These are phyloP conservation scores for Conus ventricosus DNA, from an alignment of 1,140 invertebrate species.

Conservation along the genomic window DNA sequence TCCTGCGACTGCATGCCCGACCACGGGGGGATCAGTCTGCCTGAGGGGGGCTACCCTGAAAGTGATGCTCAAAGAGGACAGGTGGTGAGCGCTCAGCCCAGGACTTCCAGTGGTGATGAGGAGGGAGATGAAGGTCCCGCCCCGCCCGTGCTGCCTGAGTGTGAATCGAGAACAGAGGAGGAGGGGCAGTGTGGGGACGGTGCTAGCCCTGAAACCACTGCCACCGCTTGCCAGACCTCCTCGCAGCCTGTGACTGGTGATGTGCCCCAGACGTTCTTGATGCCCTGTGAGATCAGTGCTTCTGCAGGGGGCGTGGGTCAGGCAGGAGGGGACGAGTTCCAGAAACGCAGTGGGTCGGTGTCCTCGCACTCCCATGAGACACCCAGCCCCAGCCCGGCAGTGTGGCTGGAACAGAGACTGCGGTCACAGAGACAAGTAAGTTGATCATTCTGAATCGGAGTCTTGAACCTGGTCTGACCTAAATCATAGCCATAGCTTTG, in stretches of 20 bases:
- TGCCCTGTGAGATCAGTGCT: background rate
- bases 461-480: too few species aligned
- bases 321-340: background rate
- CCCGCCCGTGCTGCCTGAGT: background rate
- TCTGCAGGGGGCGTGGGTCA: background rate
- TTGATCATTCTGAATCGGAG: too few species aligned
- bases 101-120: background rate
- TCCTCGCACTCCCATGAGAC: background rate
- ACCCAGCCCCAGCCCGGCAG: background rate
- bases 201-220: background rate
- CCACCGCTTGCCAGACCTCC: background rate
- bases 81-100: background rate
- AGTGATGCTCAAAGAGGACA: background rate
- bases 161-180: background rate
- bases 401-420: background rate
- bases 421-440: background rate
- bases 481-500: too few species aligned
- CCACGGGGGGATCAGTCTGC: too few species aligned
- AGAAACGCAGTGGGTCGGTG: background rate
- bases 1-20: background rate
- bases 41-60: background rate
- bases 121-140: background rate
- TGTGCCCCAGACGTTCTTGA: constrained; percentile 7
- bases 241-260: background rate
- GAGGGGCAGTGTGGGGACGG: background rate